Conservation (phyloP, 2,888 invertebrate species). For the Campoplex capitator region DNA sequence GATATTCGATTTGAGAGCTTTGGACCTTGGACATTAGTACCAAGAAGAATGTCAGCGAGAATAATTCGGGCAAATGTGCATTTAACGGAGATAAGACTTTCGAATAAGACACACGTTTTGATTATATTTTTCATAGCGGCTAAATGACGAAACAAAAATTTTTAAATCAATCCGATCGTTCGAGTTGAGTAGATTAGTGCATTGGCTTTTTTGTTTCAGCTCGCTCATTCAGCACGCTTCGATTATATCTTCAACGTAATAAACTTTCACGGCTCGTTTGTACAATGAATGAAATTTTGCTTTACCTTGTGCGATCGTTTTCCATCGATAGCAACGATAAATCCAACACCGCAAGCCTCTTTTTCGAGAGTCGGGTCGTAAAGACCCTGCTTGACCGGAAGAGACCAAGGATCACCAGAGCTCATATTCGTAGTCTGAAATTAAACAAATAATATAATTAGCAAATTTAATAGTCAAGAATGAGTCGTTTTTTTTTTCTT, state of each 20-base stretch:
- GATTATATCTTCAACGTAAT: background rate
- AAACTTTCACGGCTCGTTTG: background rate
- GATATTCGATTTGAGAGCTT: slow-evolving; percentile 3
- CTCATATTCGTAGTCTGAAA: slow-evolving; percentile 83
- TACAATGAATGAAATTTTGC: slow-evolving; percentile 67
- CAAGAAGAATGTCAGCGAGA: slow-evolving; percentile 3
- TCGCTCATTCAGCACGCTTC: background rate
- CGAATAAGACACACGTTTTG: background rate
- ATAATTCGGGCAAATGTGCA: slow-evolving; percentile 5
- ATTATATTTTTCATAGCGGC: background rate
- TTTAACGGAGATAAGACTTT: background rate
- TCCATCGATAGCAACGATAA: slow-evolving; percentile 99
- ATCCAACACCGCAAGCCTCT: slow-evolving; percentile 99
- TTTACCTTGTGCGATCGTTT: slow-evolving; percentile 94
- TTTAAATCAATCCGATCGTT: background rate
- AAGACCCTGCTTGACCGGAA: slow-evolving; percentile 95
- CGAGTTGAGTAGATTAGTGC: background rate
- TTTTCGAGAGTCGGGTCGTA: slow-evolving; percentile 98
- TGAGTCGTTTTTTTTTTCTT: too few species aligned
- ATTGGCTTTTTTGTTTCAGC: background rate
- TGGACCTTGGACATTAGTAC: slow-evolving; percentile 40
- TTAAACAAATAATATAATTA: slow-evolving; percentile 7
- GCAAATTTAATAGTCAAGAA: slow-evolving; percentile 6
- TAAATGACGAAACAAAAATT: background rate
- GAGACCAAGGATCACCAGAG: slow-evolving; percentile 91